phyloP scores from a whole-genome alignment of 1,140 invertebrate genomes.

The Leptinotarsa lineolata region DNA sequence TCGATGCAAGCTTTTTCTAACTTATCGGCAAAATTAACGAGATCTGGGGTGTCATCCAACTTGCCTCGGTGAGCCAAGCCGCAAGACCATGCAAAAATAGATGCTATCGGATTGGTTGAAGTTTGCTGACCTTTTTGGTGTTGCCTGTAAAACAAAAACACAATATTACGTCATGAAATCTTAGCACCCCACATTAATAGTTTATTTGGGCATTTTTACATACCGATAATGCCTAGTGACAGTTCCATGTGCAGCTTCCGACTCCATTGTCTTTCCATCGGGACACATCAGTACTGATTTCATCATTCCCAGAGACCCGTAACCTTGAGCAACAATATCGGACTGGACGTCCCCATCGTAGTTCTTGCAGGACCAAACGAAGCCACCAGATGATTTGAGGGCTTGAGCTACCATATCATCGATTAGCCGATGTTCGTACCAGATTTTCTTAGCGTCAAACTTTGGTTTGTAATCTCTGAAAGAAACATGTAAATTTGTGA shows the following conservation, averaged over 20 bases:
- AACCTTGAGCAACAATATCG: conserved; percentile 86
- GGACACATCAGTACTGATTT: conserved; percentile 90
- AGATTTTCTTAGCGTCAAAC: conserved; percentile 79
- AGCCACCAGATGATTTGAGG: conserved; percentile 81
- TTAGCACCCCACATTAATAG: too few species aligned
- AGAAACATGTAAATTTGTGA: conserved; percentile 15
- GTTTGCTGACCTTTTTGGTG: conserved; percentile 82
- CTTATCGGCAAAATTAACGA: conserved; percentile 63
- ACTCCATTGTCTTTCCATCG: conserved; percentile 88
- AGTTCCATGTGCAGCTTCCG: conserved; percentile 91
- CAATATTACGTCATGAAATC: neutral
- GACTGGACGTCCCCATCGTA: conserved; percentile 92
- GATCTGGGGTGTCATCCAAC: conserved; percentile 75
- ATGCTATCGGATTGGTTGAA: conserved; percentile 89
- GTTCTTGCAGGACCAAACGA: conserved; percentile 92
- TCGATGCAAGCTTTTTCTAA: conserved; percentile 78
- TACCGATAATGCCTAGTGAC: conserved; percentile 87
- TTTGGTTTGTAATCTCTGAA: conserved; percentile 74
- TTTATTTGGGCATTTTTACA: neutral
- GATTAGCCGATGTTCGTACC: conserved; percentile 91
- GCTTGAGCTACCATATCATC: conserved; percentile 93
- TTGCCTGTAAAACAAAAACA: conserved; percentile 56
- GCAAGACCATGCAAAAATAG: conserved; percentile 90
- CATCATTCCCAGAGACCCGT: conserved; percentile 88
- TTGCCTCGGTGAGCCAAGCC: conserved; percentile 83